Conservation (phyloP, 1,140 invertebrate genomes). For the Helicoverpa armigera region DNA sequence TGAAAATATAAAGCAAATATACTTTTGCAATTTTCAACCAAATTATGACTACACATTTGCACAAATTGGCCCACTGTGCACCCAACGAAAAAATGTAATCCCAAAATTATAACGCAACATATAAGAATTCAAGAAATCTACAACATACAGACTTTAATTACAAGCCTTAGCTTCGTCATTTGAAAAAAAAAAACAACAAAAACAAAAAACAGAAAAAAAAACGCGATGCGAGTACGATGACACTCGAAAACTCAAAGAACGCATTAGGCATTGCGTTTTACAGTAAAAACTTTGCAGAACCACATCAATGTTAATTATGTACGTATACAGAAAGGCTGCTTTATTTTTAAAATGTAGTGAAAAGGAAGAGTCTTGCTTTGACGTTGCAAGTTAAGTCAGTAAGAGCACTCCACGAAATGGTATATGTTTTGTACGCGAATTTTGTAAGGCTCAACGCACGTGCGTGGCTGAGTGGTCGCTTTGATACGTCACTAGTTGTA, state of each 20-base stretch:
- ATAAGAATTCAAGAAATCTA: conserved; percentile 11
- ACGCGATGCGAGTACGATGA: conserved; percentile 75
- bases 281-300: conserved; percentile 66
- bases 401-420: conserved; percentile 65
- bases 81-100: background rate
- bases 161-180: conserved; percentile 52
- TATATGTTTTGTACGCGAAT: conserved; percentile 58
- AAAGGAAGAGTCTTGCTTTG: conserved; percentile 81
- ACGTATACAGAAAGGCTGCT: conserved; percentile 64
- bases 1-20: no score
- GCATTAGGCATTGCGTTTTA: conserved; percentile 65
- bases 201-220: conserved; percentile 50
- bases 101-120: background rate
- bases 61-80: background rate
- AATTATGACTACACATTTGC: background rate
- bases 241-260: conserved; percentile 78
- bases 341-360: conserved; percentile 77
- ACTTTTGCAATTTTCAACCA: no score
- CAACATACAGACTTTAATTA: conserved; percentile 3
- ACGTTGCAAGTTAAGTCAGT: conserved; percentile 71
- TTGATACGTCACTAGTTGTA: conserved; percentile 56
- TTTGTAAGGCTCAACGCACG: conserved; percentile 68
- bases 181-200: conserved; percentile 55
- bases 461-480: conserved; percentile 57
- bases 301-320: conserved; percentile 80